Evolutionary conservation across 2,797 vertebrate species (phyloP).

Genomic region (Myiotriccus ornatus): DNA sequence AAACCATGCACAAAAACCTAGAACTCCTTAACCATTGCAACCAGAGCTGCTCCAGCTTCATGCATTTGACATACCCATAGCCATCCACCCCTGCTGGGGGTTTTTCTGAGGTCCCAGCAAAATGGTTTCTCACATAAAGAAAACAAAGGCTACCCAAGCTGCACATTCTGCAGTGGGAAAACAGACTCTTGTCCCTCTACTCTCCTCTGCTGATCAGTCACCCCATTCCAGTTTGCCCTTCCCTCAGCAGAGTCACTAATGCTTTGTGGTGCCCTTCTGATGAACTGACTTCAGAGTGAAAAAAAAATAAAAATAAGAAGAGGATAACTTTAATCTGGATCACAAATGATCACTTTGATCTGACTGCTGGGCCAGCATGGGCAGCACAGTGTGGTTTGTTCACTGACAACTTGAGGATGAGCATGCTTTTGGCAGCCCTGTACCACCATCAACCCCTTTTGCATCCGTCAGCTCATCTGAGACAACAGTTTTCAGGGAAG

Average conservation of each 20-base stretch:
- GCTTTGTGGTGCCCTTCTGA: neutral
- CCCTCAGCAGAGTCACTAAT: neutral
- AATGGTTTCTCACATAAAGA: rapidly evolving
- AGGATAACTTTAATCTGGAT: neutral
- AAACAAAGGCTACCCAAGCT: neutral
- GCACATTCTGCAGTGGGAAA: neutral
- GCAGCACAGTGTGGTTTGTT: rapidly evolving
- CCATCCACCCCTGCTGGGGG: neutral
- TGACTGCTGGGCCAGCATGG: neutral
- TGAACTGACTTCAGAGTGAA: neutral
- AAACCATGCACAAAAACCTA: neutral
- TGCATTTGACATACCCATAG: neutral
- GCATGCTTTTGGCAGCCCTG: neutral
- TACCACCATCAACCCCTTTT: rapidly evolving
- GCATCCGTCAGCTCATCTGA: neutral
- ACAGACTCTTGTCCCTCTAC: neutral
- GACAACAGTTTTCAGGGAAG: neutral
- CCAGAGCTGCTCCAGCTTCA: neutral
- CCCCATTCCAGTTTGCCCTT: neutral
- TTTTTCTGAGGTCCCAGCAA: neutral
- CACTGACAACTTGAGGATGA: rapidly evolving
- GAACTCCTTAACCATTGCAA: neutral
- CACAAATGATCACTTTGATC: no score
- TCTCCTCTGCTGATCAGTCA: neutral
- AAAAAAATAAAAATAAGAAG: neutral